These are phyloP conservation scores for Drosophila atroscutellata DNA, from an alignment of 2,888 invertebrate species.

Conservation along the genomic window DNA sequence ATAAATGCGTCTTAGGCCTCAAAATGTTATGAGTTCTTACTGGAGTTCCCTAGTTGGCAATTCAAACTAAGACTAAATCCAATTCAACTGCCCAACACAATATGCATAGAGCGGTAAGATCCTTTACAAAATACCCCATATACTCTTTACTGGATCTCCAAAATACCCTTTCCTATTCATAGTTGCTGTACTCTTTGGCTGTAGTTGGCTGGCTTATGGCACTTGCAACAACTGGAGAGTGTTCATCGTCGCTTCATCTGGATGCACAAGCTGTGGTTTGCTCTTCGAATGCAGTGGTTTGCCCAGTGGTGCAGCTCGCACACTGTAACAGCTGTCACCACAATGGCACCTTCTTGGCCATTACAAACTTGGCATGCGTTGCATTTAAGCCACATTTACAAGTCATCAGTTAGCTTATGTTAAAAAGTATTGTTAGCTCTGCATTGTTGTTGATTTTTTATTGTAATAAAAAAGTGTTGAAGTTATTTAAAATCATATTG, in stretches of 20 bases:
- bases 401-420: constrained; percentile 1
- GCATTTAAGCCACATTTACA: not conserved
- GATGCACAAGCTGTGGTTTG: not conserved
- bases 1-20: constrained; percentile 53
- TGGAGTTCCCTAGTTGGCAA: constrained; percentile 67
- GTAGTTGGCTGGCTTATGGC: constrained; percentile 43
- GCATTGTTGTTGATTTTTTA: constrained; percentile 59
- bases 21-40: constrained; percentile 71
- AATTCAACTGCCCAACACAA: constrained; percentile 45
- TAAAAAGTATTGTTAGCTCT: constrained; percentile 23
- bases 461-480: constrained; percentile 43
- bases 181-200: constrained; percentile 65
- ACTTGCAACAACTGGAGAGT: constrained; percentile 18
- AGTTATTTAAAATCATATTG: not conserved
- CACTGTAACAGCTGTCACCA: not conserved
- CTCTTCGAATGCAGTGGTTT: constrained; percentile 1
- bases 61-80: constrained; percentile 78
- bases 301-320: not conserved
- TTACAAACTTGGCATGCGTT: not conserved
- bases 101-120: constrained; percentile 61
- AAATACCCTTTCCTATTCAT: not conserved
- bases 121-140: not conserved
- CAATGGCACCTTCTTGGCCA: not conserved
- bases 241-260: not conserved
- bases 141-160: not conserved